Base-by-base conservation (phyloP, 2,888 invertebrate species). In the Nemurella pictetii region DNA sequence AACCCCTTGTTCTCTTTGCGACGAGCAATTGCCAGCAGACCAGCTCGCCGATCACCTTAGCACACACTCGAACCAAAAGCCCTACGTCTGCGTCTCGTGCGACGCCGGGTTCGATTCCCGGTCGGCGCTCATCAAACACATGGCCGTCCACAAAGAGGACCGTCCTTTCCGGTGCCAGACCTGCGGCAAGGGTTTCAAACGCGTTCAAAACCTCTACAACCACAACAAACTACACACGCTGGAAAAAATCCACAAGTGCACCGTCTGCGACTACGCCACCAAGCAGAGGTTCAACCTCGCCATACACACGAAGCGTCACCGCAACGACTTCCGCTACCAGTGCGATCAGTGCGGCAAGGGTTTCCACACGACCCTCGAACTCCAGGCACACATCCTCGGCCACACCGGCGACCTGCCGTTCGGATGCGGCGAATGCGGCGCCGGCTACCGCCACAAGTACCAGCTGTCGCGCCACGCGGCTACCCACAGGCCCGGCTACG, bases 321-420 rank as follows among this genome's bases (percentile, higher is more conserved):
- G 73, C 25, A 55, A 84, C 7, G 85, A 87, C 36, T 85, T 85
- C 32, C 27, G 80, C 0, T 87, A 84, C 36, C 82, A 74, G 2
- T 87, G 87, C 35, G 84, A 82, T 20, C 74, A 80, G 7, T 93
- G 93, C 88, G 91, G 91, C 87, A 92, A 92, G 88, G 92, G 92
- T 26, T 93, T 93, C 87, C 91, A 91, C 89, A 91, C 92, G 87
- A 89, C 91, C 83, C 91, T 91, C 36, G 91, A 88, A 85, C 91
- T 92, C 85, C 90, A 91, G 87, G 92, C 93, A 83, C 93, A 93
- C 89, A 92, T 92, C 87, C 93, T 93, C 88, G 92, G 91, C 32
- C 93, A 93, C 89, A 92, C 91, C 26, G 92, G 92, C 84, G 90
- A 91, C 83, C 92, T 92, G 84, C 92, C 92, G 83, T 90, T 92